A percentile compares a stretch with the other conserved stretches of the same genome.
Evolutionary conservation across 2,113 vertebrate genomes (phyloP).

Genomic region (Hucho hucho): DNA sequence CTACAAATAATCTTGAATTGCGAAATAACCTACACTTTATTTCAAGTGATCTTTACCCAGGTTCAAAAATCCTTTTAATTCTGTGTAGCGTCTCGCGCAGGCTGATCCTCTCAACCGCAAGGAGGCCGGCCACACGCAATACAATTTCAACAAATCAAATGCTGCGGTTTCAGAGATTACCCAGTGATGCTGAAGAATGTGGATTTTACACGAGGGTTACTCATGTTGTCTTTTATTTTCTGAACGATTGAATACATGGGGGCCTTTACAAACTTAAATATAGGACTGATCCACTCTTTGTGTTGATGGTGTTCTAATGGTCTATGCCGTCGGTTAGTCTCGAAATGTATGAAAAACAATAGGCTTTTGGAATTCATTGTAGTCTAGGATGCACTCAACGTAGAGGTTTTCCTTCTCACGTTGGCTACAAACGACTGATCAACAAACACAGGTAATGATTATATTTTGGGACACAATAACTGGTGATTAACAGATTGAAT

Average conservation of each 20-base stretch:
- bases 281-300: not conserved
- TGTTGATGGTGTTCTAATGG: not conserved
- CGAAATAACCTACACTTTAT: too few relatives aligned
- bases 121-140: constrained; percentile 38
- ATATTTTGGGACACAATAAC: not conserved
- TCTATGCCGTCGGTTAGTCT: not conserved
- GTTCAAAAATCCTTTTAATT: too few relatives aligned
- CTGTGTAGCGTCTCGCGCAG: too few relatives aligned
- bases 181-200: constrained; percentile 36
- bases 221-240: not conserved
- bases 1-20: too few relatives aligned
- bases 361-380: constrained; percentile 4
- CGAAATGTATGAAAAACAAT: not conserved
- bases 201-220: not conserved
- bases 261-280: not conserved
- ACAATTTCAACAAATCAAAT: constrained; percentile 44
- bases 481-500: not conserved
- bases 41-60: too few relatives aligned
- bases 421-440: constrained; percentile 39
- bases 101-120: too few relatives aligned
- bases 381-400: constrained; percentile 4
- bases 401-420: constrained; percentile 9
- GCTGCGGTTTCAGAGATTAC: constrained; percentile 19
- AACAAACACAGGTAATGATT: constrained; percentile 47
- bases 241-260: not conserved